phyloP scores from a whole-genome alignment of 1,140 invertebrate species.

The Drosophila virilis region DNA sequence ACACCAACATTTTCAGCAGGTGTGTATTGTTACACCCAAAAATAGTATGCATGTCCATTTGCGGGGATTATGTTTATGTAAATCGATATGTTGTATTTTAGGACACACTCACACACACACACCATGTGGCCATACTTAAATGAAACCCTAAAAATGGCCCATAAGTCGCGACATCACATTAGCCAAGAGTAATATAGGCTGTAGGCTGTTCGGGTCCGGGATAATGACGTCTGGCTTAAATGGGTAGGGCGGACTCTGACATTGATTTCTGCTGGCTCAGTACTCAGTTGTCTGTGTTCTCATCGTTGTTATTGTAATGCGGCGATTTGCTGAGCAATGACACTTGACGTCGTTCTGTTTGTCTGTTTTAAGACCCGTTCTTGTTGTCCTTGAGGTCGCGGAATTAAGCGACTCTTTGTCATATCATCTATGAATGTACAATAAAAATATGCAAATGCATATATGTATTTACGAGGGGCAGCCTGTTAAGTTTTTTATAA shows the following conservation, averaged over 20 bases:
- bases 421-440: slow-evolving; percentile 17
- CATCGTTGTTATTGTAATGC: slow-evolving; percentile 21
- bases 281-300: slow-evolving; percentile 21
- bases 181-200: slow-evolving; percentile 47
- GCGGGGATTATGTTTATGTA: not conserved
- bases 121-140: slow-evolving; percentile 39
- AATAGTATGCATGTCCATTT: not conserved
- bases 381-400: slow-evolving; percentile 44
- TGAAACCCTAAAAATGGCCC: slow-evolving; percentile 73
- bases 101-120: not conserved
- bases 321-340: slow-evolving; percentile 59
- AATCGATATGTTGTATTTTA: not conserved
- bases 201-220: slow-evolving; percentile 25
- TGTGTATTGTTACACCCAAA: not conserved
- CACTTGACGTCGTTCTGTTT: slow-evolving; percentile 49
- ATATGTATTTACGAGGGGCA: not conserved
- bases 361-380: slow-evolving; percentile 37
- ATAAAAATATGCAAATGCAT: not conserved
- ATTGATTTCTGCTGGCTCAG: slow-evolving; percentile 15
- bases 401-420: slow-evolving; percentile 30
- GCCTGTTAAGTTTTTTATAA: slow-evolving; percentile 10
- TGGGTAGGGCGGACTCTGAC: slow-evolving; percentile 11
- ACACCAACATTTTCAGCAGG: not conserved
- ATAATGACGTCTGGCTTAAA: slow-evolving; percentile 22
- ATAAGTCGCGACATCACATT: slow-evolving; percentile 77